Evolutionary conservation across 2,888 invertebrate species (phyloP), one percentile per base, ranked within the genome.

Genomic region (Folsomia candida): DNA sequence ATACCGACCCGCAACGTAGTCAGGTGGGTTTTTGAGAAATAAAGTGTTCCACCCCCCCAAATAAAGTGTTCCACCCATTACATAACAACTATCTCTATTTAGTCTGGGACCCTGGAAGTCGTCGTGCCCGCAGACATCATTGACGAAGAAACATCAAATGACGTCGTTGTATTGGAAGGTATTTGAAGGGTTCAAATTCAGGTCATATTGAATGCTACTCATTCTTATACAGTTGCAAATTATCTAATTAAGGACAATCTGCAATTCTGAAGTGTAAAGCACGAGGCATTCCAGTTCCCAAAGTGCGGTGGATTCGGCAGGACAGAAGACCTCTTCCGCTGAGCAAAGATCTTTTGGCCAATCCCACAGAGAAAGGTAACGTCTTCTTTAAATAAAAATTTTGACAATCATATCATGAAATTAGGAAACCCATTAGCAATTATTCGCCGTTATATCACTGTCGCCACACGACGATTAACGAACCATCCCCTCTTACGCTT

Each of bases 1-100:
- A 94, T 85, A 94, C 93, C 71, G 92, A 92, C 83, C 94, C 93
- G 70, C 93, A 93, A 92, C 88, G 90, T 81, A 91, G 90, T 84
- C 91, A 91, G 89, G 93, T 93, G 73, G 63, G n/a, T n/a, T n/a
- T n/a, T n/a, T n/a, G n/a, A n/a, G n/a, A n/a, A n/a, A n/a, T n/a
- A n/a, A n/a, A n/a, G n/a, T n/a, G n/a, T n/a, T n/a, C n/a, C n/a
- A n/a, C n/a, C n/a, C n/a, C n/a, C n/a, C n/a, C n/a, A n/a, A n/a
- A n/a, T n/a, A n/a, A n/a, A n/a, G n/a, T n/a, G n/a, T n/a, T n/a
- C n/a, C n/a, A n/a, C n/a, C n/a, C n/a, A n/a, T n/a, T n/a, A n/a
- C n/a, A n/a, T n/a, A n/a, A n/a, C n/a, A 18, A 25, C 25, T 64
- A 28, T 63, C 20, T 69, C 60, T 25, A 67, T 71, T 47, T 61